These are phyloP conservation scores for Melanargia galathea DNA, from an alignment of 2,888 invertebrate species.

Conservation along the genomic window DNA sequence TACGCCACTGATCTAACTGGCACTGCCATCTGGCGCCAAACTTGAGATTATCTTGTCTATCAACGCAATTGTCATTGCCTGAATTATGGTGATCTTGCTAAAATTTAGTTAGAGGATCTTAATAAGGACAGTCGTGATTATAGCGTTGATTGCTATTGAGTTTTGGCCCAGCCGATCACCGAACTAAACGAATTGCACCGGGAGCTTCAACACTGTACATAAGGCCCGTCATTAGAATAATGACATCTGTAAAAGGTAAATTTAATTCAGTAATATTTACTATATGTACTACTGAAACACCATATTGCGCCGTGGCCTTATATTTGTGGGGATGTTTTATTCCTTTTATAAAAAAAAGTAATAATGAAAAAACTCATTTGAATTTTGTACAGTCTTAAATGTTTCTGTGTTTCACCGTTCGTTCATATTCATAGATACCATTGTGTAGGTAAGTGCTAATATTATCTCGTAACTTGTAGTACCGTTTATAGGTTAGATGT, in stretches of 20 bases:
- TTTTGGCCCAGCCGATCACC: constrained; percentile 11
- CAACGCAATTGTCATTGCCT: not conserved
- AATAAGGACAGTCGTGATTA: not conserved
- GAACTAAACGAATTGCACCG: constrained; percentile 42
- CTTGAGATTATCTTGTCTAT: not conserved
- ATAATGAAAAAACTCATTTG: constrained; percentile 48
- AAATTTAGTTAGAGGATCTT: not conserved
- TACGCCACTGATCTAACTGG: no score
- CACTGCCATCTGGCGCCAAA: constrained; percentile 1
- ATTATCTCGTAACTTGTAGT: constrained; percentile 57
- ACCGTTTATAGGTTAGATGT: constrained; percentile 71
- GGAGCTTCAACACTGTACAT: constrained; percentile 60
- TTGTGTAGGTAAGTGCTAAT: constrained; percentile 63
- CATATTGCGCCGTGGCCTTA: constrained; percentile 82
- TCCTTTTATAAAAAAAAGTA: constrained; percentile 65
- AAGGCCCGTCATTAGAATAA: constrained; percentile 68
- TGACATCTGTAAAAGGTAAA: constrained; percentile 60
- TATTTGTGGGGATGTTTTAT: constrained; percentile 77
- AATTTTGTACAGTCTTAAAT: constrained; percentile 67
- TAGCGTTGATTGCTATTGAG: not conserved
- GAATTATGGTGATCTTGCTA: not conserved
- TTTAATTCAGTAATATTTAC: constrained; percentile 65
- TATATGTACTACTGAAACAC: constrained; percentile 80
- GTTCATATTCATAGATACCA: constrained; percentile 58
- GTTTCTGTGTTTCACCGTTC: constrained; percentile 57